These are phyloP conservation scores for Natrix natrix DNA, from an alignment of 2,797 vertebrate species.

Conservation along the genomic window DNA sequence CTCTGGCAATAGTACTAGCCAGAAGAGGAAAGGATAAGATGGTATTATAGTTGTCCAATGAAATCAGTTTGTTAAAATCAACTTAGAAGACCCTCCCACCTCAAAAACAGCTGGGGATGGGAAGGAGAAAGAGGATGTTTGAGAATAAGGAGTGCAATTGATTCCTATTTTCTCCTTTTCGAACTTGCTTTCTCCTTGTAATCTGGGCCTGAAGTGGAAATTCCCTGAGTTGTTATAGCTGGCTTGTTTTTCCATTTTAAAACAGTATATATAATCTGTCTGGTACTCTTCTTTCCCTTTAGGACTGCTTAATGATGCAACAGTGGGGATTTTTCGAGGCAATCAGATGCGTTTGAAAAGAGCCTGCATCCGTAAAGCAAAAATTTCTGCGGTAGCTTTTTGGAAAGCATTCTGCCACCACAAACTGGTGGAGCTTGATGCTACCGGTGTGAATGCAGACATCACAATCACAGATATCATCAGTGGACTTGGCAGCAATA, in stretches of 20 bases:
- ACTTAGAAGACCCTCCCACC: too few species aligned
- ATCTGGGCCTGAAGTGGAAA: neutral
- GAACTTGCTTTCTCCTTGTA: neutral
- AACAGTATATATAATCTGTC: neutral
- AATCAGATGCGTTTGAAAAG: conserved; percentile 90
- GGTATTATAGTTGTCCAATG: neutral
- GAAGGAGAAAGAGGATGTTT: neutral
- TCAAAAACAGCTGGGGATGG: neutral
- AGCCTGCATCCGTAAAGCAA: conserved; percentile 91
- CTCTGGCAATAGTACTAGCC: neutral
- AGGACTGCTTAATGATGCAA: conserved; percentile 94
- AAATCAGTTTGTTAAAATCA: neutral
- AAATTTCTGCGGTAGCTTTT: conserved; percentile 96
- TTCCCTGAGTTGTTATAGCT: neutral
- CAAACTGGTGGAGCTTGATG: conserved; percentile 92
- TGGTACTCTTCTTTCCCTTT: conserved; percentile 40
- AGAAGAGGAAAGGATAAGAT: neutral
- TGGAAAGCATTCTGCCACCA: conserved; percentile 92
- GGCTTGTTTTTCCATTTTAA: neutral
- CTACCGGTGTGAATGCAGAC: conserved; percentile 92
- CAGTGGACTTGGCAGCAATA: conserved; percentile 89
- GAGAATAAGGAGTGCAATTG: neutral
- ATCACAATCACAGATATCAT: conserved; percentile 97
- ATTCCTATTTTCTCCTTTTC: neutral
- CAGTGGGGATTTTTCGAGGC: conserved; percentile 92